These are phyloP conservation scores for Idaea dimidiata DNA, from an alignment of 2,888 invertebrate genomes.

Conservation along the genomic window DNA sequence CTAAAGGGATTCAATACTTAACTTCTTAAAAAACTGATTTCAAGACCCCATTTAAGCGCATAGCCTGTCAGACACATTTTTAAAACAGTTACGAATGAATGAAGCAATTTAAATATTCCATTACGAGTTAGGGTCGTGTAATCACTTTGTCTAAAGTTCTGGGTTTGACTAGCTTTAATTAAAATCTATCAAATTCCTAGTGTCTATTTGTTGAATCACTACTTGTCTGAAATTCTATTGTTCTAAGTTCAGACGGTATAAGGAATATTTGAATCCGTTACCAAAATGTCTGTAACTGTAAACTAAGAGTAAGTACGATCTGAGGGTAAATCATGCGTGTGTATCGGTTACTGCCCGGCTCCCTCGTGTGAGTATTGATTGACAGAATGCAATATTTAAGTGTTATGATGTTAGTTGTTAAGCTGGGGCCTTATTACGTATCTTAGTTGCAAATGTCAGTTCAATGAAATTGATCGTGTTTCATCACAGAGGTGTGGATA, in stretches of 20 bases:
- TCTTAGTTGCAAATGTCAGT: no score
- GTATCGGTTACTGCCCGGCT: slow-evolving; percentile 33
- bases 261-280: slow-evolving; percentile 13
- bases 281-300: slow-evolving; percentile 9
- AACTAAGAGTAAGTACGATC: slow-evolving; percentile 25
- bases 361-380: slow-evolving; percentile 68
- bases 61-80: background rate
- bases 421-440: no score
- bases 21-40: slow-evolving; percentile 25
- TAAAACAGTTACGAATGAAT: background rate
- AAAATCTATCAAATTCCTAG: slow-evolving; percentile 12
- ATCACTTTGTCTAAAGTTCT: slow-evolving; percentile 20
- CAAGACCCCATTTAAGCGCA: slow-evolving; percentile 14
- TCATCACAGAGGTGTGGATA: no score
- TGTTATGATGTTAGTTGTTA: slow-evolving; percentile 56
- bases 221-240: slow-evolving; percentile 15
- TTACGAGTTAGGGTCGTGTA: slow-evolving; percentile 12
- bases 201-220: slow-evolving; percentile 13
- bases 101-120: slow-evolving; percentile 5
- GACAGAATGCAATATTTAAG: slow-evolving; percentile 80
- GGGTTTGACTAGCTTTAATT: slow-evolving; percentile 11
- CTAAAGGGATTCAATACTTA: slow-evolving; percentile 34
- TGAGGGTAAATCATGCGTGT: slow-evolving; percentile 58
- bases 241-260: slow-evolving; percentile 20
- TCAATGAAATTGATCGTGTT: no score